Base-by-base conservation (phyloP, 1,140 invertebrate species). In the Drosophila arizonae region DNA sequence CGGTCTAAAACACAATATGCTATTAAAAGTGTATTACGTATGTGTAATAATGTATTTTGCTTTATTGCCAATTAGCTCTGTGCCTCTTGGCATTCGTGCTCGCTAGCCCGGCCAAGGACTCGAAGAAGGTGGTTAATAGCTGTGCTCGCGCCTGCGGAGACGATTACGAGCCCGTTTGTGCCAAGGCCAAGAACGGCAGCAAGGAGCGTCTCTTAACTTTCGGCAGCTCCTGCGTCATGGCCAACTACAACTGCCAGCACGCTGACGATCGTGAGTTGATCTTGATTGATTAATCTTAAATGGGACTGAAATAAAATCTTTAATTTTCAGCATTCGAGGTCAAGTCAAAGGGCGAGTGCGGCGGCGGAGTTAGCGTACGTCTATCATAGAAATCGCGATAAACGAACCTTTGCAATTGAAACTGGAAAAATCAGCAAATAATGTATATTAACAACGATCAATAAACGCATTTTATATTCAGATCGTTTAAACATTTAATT, bases 171-270 rank as follows among this genome's bases (percentile, higher is more conserved):
- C 90, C 90, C 9, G 62, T 91, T 30, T 91, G 90, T 36, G 85
- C 81, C 17, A 81, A 68, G 36, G 77, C 85, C 28, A 90, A 90
- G 60, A 91, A 79, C 69, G 77, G 88, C 39, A 89, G 52, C 67
- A 91, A 91, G 79, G 89, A 90, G 26, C 75, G 77, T 11, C 72
- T 91, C 1, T 5, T 91, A 3, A 91, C 90, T 6, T 91, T 91
- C 60, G 90, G 90, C 41, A 91, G 74, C 60, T 63, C 70, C 3
- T 91, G 90, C 39, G 90, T 91, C 11, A 78, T 91, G 88, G 54
- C 67, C 52, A 91, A 90, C 50, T 91, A 90, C 70, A 91, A 91
- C 52, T 91, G 90, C 58, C 79, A 90, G 43, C 90, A 91, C 30
- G 67, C 75, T 17, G 88, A 91, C 46, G 90, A 89, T 70, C 90